Evolutionary conservation across 2,888 invertebrate genomes (phyloP).

Genomic region (Volucella inflata): DNA sequence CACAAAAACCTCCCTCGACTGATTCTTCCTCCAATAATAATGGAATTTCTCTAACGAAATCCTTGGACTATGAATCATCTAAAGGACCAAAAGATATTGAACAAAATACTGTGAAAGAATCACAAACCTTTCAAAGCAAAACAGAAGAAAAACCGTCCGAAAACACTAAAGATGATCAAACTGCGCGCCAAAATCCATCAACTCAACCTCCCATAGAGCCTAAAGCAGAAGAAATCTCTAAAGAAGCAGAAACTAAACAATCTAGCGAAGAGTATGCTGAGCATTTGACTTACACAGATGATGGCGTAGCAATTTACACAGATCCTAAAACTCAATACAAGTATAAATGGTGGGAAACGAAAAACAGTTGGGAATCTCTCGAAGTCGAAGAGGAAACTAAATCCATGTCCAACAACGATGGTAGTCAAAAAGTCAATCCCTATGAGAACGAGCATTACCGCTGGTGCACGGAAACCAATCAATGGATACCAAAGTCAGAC

Average conservation of each 20-base stretch:
- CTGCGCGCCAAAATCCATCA: neutral
- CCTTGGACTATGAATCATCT: no score
- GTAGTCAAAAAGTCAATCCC: constrained; percentile 77
- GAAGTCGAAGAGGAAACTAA: constrained; percentile 75
- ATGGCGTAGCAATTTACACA: constrained; percentile 89
- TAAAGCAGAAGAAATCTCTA: neutral
- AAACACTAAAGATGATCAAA: constrained; percentile 4
- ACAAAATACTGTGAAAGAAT: no score
- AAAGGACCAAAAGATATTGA: no score
- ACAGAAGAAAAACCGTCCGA: no score
- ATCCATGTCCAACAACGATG: constrained; percentile 54
- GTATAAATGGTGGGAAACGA: constrained; percentile 87
- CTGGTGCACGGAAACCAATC: constrained; percentile 82
- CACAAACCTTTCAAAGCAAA: no score
- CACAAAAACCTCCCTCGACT: neutral
- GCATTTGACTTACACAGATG: constrained; percentile 88
- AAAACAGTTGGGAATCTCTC: constrained; percentile 84
- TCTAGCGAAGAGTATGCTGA: constrained; percentile 82
- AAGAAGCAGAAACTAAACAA: constrained; percentile 25
- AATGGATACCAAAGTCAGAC: constrained; percentile 84
- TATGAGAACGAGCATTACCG: constrained; percentile 83
- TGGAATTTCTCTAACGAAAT: no score
- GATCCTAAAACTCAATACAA: constrained; percentile 89
- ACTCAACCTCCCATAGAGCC: neutral
- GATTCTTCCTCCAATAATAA: no score